Evolutionary conservation across 2,888 invertebrate species (phyloP), one percentile per base, ranked within the genome.

Genomic region (Abscondita cerata): DNA sequence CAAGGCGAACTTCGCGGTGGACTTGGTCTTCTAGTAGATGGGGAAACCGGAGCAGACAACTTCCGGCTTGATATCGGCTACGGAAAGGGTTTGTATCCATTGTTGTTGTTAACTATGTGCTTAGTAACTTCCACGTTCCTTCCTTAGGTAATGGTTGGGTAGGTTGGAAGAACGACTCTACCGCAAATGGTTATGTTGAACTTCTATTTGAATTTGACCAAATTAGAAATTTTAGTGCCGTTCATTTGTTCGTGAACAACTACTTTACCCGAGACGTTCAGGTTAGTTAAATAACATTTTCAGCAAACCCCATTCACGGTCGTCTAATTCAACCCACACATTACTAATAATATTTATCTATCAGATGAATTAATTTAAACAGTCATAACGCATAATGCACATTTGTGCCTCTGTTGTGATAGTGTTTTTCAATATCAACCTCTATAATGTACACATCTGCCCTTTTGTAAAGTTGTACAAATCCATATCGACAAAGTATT

Each of bases 161-260:
- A 4, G 90, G 89, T 5, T 92, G 91, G 91, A 85, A 83, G 77
- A 86, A 87, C 67, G 85, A 86, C 66, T 81, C 81, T 1, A 81
- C 83, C 58, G 76, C 80, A 11, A 77, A 81, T 64, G 80, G 83
- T 64, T 87, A 83, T 72, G 82, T 92, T 18, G 88, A 89, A 73
- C 81, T 92, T 25, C 75, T 86, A 12, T 91, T 92, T 78, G 86
- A 89, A 74, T 92, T 92, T 77, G 89, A 90, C 72, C 81, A 83
- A 66, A 81, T 87, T 19, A 82, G 89, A 55, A 89, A 89, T 76
- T 91, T 92, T 79, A 84, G 86, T 13, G 81, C 84, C 8, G 84
- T 91, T 36, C 83, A 86, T 72, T 81, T 92, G 65, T 87, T 86
- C 77, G 85, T 87, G 36, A 91, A 90, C 80, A 92, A 92, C 78